These are phyloP conservation scores for Oegoconia quadripuncta DNA, from an alignment of 2,888 invertebrate genomes.

Conservation along the genomic window DNA sequence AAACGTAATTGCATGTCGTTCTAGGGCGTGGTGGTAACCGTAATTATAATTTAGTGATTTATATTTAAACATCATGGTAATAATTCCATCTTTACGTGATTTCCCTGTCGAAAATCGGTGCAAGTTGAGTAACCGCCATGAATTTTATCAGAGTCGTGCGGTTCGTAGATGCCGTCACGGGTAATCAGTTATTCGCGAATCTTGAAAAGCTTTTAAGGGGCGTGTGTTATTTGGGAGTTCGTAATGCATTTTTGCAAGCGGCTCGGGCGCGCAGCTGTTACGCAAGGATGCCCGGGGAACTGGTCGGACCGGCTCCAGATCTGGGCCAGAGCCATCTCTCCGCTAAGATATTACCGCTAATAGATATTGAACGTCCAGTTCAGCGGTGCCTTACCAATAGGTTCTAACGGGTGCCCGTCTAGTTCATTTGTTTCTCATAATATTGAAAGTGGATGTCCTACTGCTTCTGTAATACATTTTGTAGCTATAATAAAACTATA, in stretches of 20 bases:
- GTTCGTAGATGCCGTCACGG: slow-evolving; percentile 34
- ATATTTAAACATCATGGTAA: slow-evolving; percentile 51
- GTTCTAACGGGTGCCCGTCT: too few species aligned
- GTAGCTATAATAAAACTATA: too few species aligned
- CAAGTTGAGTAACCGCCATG: slow-evolving; percentile 49
- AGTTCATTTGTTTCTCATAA: too few species aligned
- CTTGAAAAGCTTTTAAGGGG: slow-evolving; percentile 66
- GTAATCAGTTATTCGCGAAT: slow-evolving; percentile 58
- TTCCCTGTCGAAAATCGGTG: slow-evolving; percentile 61
- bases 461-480: slow-evolving; percentile 26
- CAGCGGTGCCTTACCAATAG: too few species aligned
- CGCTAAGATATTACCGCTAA: slow-evolving; percentile 68
- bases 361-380: slow-evolving; percentile 65
- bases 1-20: slow-evolving; percentile 66
- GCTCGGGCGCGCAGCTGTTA: slow-evolving; percentile 48
- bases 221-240: slow-evolving; percentile 61
- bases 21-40: slow-evolving; percentile 59
- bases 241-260: slow-evolving; percentile 73
- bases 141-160: slow-evolving; percentile 46
- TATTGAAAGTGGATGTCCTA: too few species aligned
- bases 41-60: slow-evolving; percentile 70
- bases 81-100: slow-evolving; percentile 47
- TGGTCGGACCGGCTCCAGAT: slow-evolving; percentile 70
- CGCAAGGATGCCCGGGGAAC: slow-evolving; percentile 71
- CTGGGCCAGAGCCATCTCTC: slow-evolving; percentile 75